Conservation (phyloP, 2,797 vertebrate species). For the Salmo trutta region DNA sequence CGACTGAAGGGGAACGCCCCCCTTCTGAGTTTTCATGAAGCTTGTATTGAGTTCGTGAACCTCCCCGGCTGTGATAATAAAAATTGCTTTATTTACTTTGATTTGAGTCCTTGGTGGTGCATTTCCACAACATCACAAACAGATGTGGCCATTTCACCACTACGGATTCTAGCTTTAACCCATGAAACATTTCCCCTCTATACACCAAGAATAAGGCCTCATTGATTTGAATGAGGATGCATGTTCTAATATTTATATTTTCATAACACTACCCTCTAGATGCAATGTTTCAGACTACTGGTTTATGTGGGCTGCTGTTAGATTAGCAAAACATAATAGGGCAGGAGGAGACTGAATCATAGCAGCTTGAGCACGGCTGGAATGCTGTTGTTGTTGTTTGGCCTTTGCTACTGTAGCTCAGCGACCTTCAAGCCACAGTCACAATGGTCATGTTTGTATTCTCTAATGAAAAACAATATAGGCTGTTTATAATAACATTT, state of each 20-base stretch:
- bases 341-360: neutral
- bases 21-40: too few species aligned
- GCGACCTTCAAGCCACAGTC: neutral
- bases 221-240: neutral
- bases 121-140: too few species aligned
- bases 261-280: neutral
- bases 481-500: neutral
- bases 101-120: too few species aligned
- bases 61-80: too few species aligned
- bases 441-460: neutral
- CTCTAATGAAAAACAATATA: neutral
- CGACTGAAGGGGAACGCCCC: too few species aligned
- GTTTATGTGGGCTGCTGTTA: neutral
- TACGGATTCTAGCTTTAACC: too few species aligned
- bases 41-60: too few species aligned
- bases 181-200: too few species aligned
- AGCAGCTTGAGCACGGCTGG: neutral
- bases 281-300: neutral
- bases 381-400: neutral
- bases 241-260: neutral
- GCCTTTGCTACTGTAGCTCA: neutral
- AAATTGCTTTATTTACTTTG: too few species aligned
- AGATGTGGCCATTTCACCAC: too few species aligned
- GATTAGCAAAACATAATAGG: neutral
- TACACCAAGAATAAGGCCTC: too few species aligned